A percentile compares a stretch with the other conserved stretches of the same genome.
Evolutionary conservation across 2,113 vertebrate genomes (phyloP).

Genomic region (Oxyruncus cristatus): DNA sequence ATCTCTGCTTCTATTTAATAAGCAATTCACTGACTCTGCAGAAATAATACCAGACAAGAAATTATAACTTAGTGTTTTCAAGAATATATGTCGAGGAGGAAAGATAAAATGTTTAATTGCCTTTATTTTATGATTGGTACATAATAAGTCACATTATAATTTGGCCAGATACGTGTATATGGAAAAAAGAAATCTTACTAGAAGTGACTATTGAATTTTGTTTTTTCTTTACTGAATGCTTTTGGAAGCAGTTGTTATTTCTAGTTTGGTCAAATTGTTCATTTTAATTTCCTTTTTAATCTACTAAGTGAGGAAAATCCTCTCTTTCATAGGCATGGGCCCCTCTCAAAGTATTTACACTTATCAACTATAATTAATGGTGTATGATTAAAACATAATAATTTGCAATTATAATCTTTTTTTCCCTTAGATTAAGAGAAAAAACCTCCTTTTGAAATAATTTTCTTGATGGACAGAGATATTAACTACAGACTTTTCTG

Average conservation of each 20-base stretch:
- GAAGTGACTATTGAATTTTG: background rate
- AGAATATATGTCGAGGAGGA: background rate
- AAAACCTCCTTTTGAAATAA: background rate
- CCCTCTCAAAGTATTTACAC: background rate
- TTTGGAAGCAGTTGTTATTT: background rate
- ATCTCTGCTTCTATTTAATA: slow-evolving; percentile 3
- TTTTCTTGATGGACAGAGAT: background rate
- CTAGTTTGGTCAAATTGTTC: background rate
- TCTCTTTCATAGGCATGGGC: background rate
- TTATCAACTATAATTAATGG: background rate
- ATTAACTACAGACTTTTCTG: background rate
- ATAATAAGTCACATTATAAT: background rate
- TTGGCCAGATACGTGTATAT: background rate
- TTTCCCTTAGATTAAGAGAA: background rate
- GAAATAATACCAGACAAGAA: background rate
- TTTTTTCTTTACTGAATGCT: background rate
- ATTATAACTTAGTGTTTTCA: background rate
- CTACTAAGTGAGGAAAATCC: background rate
- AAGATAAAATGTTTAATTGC: background rate
- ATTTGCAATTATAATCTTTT: background rate
- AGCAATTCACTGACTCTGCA: background rate
- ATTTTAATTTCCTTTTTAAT: background rate
- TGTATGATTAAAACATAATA: background rate
- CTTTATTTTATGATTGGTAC: background rate
- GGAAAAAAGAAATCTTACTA: background rate